Evolutionary conservation across 1,140 invertebrate genomes (phyloP).

Genomic region (Diuraphis noxia): DNA sequence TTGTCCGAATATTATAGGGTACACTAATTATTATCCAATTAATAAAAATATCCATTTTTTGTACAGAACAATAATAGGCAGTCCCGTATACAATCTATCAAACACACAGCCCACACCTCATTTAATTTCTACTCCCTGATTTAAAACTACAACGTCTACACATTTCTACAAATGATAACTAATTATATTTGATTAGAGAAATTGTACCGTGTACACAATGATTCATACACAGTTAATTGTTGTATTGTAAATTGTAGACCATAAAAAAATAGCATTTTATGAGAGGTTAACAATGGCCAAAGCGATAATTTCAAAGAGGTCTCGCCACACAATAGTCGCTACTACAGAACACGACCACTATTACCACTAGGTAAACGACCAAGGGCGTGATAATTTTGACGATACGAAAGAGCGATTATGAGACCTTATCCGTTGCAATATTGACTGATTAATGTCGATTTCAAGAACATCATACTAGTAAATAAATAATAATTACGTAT

Average conservation of each 20-base stretch:
- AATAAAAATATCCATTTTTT: neutral
- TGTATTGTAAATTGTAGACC: neutral
- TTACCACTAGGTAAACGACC: neutral
- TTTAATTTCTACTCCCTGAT: neutral
- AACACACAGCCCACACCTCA: neutral
- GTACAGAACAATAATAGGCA: neutral
- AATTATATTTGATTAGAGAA: neutral
- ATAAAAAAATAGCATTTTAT: neutral
- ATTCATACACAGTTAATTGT: neutral
- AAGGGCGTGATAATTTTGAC: neutral
- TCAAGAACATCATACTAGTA: neutral
- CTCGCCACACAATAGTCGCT: too few relatives aligned
- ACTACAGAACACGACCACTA: neutral
- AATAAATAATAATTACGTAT: neutral
- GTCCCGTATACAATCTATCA: neutral
- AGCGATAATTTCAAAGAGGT: too few relatives aligned
- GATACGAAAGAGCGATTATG: neutral
- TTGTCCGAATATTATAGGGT: neutral
- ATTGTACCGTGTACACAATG: neutral
- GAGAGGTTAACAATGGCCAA: neutral
- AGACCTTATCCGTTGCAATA: neutral
- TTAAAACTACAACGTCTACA: too few relatives aligned
- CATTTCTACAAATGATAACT: too few relatives aligned
- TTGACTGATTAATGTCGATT: neutral
- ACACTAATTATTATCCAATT: neutral